Base-by-base conservation (phyloP, 2,797 vertebrate genomes). In the Lacerta bilineata region DNA sequence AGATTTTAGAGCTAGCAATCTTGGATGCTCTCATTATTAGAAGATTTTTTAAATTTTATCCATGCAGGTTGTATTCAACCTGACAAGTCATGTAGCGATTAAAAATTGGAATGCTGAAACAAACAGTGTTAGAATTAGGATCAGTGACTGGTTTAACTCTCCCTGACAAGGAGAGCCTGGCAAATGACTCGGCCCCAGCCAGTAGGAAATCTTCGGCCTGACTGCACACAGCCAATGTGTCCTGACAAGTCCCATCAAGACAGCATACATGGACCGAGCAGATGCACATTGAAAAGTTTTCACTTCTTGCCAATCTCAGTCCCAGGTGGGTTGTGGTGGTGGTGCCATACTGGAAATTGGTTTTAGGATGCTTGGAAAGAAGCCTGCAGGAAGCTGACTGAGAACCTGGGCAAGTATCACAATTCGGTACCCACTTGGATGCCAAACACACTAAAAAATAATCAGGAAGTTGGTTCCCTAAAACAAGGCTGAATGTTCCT, bases 51-150 rank as follows among this genome's bases (percentile, higher is more conserved):
- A 96, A 97, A 97, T 97, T 98, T 97, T 97, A 97, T 97, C 96
- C 96, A 94, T 96, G 97, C 95, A 97, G 96, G 96, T 97, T 95
- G 94, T 97, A 99, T 99, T 98, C 98, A 97, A 97, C 95, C 97
- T 98, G 98, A 98, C 98, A 98, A 98, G 98, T 98, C 98, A 98
- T 96, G 97, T 98, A 98, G 98, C 93, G 98, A 98, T 98, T 98
- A 98, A 98, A 99, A 98, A 98, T 98, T 98, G 98, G 98, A 99
- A 99, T 98, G 98, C 98, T 98, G 97, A 97, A 98, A 98, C 98
- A 98, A 89, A 98, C 98, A 98, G 98, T 97, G 98, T 97, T 97
- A 97, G 98, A 98, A 98, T 98, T 98, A 98, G 98, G 98, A 98
- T 98, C 98, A 97, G 97, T 98, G 97, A 98, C 98, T 96, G 97